Evolutionary conservation across 2,888 invertebrate genomes (phyloP), one percentile per base, ranked within the genome.

Genomic region (Philonicus albiceps): DNA sequence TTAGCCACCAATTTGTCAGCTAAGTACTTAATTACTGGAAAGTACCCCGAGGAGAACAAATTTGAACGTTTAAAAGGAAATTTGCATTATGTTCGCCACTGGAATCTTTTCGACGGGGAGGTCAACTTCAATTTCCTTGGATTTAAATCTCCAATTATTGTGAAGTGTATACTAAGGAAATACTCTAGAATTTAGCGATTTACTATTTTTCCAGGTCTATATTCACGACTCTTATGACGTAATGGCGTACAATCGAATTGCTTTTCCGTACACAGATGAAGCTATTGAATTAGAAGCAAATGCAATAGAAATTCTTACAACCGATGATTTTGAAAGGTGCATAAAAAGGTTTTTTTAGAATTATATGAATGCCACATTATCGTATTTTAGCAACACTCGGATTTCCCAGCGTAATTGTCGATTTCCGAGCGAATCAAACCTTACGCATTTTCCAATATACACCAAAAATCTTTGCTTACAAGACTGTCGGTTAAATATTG

Each of bases 401-500:
- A 88, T 92, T 3, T 74, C 87, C 1, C 92, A 92, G 84, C 89
- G 92, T 16, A 90, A 90, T 84, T 92, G 92, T 31, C 91, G 92
- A 1, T 92, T 91, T 76, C 89, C 89, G 30, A 89, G 90, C 53
- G 92, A 92, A 89, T 90, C 91, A 2, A 92, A 92, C 90, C 89
- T 92, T 27, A 90, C 90, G 0, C 91, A 92, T 89, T 92, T 89
- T 89, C 90, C 90, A 0, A 89, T 91, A 43, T 92, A 92, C 84
- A 91, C 92, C 0, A 90, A 90, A 87, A 91, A 91, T 85, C 88
- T 91, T 16, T 92, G 92, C 73, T 86, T 89, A 6, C 92, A 92
- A 83, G 92, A 92, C 86, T 92, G 92, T 81, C 91, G 92, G 3
- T 88, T 92, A 0, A 90, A 92, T 86, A 88, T 92, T 86, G 92